Conservation (phyloP, 2,888 invertebrate species). For the Amblyjoppa proteus region DNA sequence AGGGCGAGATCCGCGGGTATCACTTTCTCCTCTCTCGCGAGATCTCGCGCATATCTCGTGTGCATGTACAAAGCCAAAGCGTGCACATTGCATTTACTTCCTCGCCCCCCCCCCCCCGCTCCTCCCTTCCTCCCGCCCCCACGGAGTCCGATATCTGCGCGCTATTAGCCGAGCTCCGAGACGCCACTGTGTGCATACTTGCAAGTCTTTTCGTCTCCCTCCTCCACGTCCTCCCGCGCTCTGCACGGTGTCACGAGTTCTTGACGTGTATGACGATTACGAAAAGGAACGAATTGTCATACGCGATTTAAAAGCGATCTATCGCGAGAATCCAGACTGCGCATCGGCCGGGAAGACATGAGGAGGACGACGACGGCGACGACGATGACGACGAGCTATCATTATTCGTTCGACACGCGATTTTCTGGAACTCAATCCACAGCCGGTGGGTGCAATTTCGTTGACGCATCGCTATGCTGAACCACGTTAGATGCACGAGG, state of each 20-base stretch:
- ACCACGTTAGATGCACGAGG: neutral
- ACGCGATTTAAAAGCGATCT: conserved; percentile 20
- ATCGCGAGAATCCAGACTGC: conserved; percentile 4
- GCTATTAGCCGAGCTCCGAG: neutral
- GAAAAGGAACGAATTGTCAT: conserved; percentile 25
- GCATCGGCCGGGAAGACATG: neutral
- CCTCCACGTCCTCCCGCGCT: neutral
- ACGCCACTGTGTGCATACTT: conserved; percentile 24
- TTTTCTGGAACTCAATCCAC: neutral
- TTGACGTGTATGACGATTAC: conserved; percentile 17
- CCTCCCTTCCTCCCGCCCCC: neutral
- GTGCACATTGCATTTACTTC: conserved; percentile 39
- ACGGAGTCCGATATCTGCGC: neutral
- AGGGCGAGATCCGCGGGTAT: conserved; percentile 56
- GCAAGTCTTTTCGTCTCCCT: conserved; percentile 11
- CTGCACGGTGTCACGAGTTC: conserved; percentile 16
- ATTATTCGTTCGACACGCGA: conserved; percentile 26
- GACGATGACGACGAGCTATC: neutral
- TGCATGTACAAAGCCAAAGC: conserved; percentile 32
- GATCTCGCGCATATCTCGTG: conserved; percentile 38
- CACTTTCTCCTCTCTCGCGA: conserved; percentile 58
- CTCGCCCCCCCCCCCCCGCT: neutral
- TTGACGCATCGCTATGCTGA: too few relatives aligned
- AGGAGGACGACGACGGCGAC: neutral
- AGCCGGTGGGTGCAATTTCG: too few relatives aligned